Evolutionary conservation across 2,113 vertebrate genomes (phyloP).

Genomic region (Furnarius figulus): DNA sequence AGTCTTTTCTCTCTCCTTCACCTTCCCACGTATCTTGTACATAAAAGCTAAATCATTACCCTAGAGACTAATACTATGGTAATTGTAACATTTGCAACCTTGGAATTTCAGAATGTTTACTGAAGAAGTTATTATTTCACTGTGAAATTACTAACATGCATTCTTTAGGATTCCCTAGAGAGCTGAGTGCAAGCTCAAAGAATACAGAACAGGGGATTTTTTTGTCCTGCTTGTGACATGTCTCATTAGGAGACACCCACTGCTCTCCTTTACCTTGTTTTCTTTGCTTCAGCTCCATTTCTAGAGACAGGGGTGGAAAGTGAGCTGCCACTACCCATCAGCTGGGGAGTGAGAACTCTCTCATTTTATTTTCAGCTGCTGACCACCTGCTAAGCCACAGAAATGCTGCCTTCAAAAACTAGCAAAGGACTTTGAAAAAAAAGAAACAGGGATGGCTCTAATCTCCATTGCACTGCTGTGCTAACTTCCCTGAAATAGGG

Average conservation of each 20-base stretch:
- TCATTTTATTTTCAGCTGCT: constrained; percentile 43
- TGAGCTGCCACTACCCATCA: constrained; percentile 27
- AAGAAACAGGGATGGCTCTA: not conserved
- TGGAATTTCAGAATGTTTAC: constrained; percentile 40
- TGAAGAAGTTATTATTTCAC: constrained; percentile 58
- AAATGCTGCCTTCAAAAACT: constrained; percentile 30
- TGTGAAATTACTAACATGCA: constrained; percentile 34
- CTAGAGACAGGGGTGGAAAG: constrained; percentile 31
- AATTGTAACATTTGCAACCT: not conserved
- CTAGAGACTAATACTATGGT: constrained; percentile 37
- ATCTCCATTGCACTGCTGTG: not conserved
- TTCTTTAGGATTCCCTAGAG: constrained; percentile 15
- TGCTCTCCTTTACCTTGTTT: not conserved
- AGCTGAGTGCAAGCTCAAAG: not conserved
- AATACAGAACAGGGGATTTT: not conserved
- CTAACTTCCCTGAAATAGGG: not conserved
- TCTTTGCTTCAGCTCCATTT: not conserved
- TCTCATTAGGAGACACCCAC: constrained; percentile 13
- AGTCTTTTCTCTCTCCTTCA: not conserved
- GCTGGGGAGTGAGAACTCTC: not conserved
- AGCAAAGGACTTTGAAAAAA: not conserved
- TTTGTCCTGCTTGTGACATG: not conserved
- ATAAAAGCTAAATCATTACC: constrained; percentile 36
- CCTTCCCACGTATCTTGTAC: not conserved
- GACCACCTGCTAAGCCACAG: constrained; percentile 15